These are phyloP conservation scores for Apteryx owenii DNA, from an alignment of 2,113 vertebrate genomes.

Conservation along the genomic window DNA sequence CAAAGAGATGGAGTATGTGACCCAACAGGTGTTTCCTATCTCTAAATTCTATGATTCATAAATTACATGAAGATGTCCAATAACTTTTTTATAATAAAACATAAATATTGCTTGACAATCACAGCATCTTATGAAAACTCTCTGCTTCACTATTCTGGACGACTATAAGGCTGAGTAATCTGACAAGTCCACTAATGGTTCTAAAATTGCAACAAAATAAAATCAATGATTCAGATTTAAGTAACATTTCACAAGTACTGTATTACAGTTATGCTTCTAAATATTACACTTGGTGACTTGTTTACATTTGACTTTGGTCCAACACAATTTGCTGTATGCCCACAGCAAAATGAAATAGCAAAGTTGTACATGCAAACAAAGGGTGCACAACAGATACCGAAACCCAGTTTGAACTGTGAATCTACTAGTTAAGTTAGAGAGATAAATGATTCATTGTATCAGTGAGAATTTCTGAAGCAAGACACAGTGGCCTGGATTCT, in stretches of 20 bases:
- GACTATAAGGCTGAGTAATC: not conserved
- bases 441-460: not conserved
- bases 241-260: not conserved
- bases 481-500: not conserved
- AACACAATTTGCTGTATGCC: not conserved
- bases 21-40: not conserved
- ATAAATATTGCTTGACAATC: not conserved
- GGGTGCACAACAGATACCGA: not conserved
- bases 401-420: not conserved
- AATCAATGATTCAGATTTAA: not conserved
- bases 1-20: not conserved
- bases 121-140: not conserved
- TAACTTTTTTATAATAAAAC: not conserved
- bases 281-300: not conserved
- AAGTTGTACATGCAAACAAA: not conserved
- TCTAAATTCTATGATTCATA: not conserved
- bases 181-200: not conserved
- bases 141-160: not conserved
- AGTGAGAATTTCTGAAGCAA: not conserved
- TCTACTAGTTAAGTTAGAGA: not conserved
- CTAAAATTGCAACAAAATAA: conserved; percentile 1
- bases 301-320: not conserved
- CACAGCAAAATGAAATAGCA: not conserved
- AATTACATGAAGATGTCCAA: not conserved
- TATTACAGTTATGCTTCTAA: not conserved